phyloP scores from a whole-genome alignment of 2,888 invertebrate genomes.

The Drosophila rellima region DNA sequence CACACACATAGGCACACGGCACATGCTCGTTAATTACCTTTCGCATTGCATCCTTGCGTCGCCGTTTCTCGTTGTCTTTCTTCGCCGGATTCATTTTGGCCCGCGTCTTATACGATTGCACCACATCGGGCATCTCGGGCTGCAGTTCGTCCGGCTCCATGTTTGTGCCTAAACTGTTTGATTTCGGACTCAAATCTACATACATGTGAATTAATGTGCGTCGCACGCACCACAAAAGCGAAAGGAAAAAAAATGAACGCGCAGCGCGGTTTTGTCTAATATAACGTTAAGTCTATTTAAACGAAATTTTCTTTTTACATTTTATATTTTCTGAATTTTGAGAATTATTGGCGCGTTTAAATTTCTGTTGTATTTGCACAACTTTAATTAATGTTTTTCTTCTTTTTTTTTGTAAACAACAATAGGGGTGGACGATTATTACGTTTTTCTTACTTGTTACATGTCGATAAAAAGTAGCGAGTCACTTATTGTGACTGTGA shows the following conservation, averaged over 20 bases:
- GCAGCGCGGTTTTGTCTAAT: constrained; percentile 7
- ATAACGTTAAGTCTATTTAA: constrained; percentile 7
- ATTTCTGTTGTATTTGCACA: constrained; percentile 44
- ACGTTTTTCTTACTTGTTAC: constrained; percentile 1
- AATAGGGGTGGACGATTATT: constrained; percentile 52
- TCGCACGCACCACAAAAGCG: constrained; percentile 52
- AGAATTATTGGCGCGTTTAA: constrained; percentile 22
- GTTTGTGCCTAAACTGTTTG: constrained; percentile 43
- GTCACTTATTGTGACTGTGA: not conserved
- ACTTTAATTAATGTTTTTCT: constrained; percentile 43
- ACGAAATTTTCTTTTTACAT: constrained; percentile 35
- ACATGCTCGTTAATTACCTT: constrained; percentile 75
- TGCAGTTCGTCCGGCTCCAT: constrained; percentile 63
- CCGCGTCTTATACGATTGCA: constrained; percentile 84
- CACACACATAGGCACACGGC: constrained; percentile 23
- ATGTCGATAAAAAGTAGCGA: constrained; percentile 13
- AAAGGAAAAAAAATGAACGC: constrained; percentile 34
- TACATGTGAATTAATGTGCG: constrained; percentile 67
- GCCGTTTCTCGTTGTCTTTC: constrained; percentile 84
- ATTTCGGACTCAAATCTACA: constrained; percentile 59
- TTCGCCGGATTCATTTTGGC: constrained; percentile 84
- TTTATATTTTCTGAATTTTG: constrained; percentile 28
- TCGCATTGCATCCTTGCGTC: constrained; percentile 84
- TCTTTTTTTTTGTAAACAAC: constrained; percentile 63
- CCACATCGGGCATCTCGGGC: constrained; percentile 55